These are phyloP conservation scores for Condylostylus longicornis DNA, from an alignment of 1,140 invertebrate species.

Conservation along the genomic window DNA sequence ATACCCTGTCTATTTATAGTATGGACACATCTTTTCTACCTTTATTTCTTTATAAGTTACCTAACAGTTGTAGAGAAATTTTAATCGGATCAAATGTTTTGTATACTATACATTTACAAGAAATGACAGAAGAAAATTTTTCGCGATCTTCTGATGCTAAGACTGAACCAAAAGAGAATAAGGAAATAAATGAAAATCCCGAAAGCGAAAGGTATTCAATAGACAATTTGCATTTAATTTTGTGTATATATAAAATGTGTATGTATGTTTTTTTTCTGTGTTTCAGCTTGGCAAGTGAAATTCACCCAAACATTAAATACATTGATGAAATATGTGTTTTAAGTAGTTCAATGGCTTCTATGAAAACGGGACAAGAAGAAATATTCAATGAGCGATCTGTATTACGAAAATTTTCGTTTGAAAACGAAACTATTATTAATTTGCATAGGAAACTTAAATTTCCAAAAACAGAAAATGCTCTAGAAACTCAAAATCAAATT, in stretches of 20 bases:
- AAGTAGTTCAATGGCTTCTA: constrained; percentile 27
- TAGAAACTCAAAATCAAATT: constrained; percentile 9
- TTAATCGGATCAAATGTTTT: constrained; percentile 29
- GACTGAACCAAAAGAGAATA: constrained; percentile 18
- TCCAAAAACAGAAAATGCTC: constrained; percentile 7
- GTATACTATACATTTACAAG: constrained; percentile 28
- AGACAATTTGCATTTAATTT: no score
- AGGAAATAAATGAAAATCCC: constrained; percentile 3
- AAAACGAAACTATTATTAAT: constrained; percentile 28
- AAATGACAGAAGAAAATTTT: constrained; percentile 13
- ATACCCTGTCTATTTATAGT: constrained; percentile 38
- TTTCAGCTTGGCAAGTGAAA: constrained; percentile 1
- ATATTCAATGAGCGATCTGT: constrained; percentile 39
- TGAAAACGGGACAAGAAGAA: constrained; percentile 24
- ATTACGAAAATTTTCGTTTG: constrained; percentile 39
- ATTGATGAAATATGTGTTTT: constrained; percentile 29
- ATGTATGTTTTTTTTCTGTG: no score
- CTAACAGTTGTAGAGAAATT: constrained; percentile 29
- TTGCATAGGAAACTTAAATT: constrained; percentile 26
- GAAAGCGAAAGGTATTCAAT: constrained; percentile 4
- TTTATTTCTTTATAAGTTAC: constrained; percentile 53
- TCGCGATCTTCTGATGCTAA: constrained; percentile 10
- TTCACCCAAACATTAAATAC: constrained; percentile 9
- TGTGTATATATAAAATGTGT: no score
- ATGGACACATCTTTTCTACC: constrained; percentile 48